Conservation (phyloP, 2,113 vertebrate genomes). For the Laticauda colubrina region DNA sequence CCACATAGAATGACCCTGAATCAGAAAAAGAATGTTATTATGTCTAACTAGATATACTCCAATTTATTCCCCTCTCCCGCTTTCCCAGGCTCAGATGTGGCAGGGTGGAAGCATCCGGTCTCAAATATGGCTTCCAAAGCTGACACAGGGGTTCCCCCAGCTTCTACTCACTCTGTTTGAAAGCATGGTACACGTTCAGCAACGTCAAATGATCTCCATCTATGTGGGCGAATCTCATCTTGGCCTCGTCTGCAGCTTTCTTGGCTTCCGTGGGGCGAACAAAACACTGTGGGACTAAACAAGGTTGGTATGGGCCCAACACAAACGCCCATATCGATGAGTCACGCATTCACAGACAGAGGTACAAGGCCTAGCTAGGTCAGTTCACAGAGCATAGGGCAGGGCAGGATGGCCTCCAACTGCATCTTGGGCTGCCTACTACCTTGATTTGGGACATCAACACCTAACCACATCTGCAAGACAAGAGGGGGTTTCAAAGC, state of each 20-base stretch:
- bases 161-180: constrained; percentile 90
- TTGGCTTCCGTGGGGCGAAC: constrained; percentile 97
- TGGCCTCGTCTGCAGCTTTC: constrained; percentile 97
- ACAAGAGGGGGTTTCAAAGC: constrained; percentile 85
- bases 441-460: constrained; percentile 86
- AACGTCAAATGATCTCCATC: constrained; percentile 98
- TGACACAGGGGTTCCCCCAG: neutral
- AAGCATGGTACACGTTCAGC: constrained; percentile 97
- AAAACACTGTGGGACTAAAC: constrained; percentile 99
- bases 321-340: constrained; percentile 99
- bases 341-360: constrained; percentile 96
- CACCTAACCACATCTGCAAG: constrained; percentile 88
- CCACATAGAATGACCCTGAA: no score
- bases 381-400: constrained; percentile 90
- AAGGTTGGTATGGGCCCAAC: constrained; percentile 99
- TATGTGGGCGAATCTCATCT: constrained; percentile 98
- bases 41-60: no score
- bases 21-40: no score
- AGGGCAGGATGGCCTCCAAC: constrained; percentile 88
- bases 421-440: constrained; percentile 85
- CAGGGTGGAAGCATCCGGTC: no score
- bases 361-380: constrained; percentile 96
- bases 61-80: no score
- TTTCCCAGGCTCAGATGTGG: no score
- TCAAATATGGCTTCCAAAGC: no score